phyloP scores from a whole-genome alignment of 2,888 invertebrate species.

The Eupithecia abbreviata region DNA sequence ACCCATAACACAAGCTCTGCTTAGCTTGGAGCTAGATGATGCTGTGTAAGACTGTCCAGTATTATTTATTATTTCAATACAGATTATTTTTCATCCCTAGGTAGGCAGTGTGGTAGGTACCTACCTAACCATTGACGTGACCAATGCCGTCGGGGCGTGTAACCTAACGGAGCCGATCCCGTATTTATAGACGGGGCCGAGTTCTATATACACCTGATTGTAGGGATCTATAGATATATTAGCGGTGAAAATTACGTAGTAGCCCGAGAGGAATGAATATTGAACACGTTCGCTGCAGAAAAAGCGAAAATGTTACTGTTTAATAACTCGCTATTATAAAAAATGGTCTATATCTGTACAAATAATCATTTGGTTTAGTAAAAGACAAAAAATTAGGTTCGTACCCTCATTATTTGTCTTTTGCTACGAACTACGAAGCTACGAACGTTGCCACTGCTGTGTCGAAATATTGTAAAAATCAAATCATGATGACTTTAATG shows the following conservation, averaged over 20 bases:
- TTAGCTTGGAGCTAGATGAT: no score
- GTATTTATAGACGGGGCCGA: slow-evolving; percentile 40
- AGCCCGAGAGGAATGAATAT: slow-evolving; percentile 10
- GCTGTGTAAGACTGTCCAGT: no score
- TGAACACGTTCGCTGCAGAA: neutral
- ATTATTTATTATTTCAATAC: neutral
- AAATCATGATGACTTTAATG: no score
- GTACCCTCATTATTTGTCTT: no score
- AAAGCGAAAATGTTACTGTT: slow-evolving; percentile 24
- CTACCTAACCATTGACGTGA: slow-evolving; percentile 27
- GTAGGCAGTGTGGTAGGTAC: neutral
- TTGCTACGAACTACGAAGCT: no score
- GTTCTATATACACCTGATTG: slow-evolving; percentile 33
- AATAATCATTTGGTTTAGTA: no score
- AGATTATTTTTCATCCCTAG: neutral
- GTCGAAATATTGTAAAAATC: no score
- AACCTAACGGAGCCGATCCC: slow-evolving; percentile 33
- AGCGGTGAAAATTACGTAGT: slow-evolving; percentile 25
- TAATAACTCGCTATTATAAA: no score
- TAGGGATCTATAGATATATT: neutral
- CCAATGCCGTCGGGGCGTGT: slow-evolving; percentile 32
- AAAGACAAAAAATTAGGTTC: no score
- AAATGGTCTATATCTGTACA: no score
- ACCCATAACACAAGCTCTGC: no score
- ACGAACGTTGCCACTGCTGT: no score